Percentiles rank a stretch among this genome's conserved stretches.
Conservation (phyloP, 2,797 vertebrate genomes). For the Anguilla obscura region DNA sequence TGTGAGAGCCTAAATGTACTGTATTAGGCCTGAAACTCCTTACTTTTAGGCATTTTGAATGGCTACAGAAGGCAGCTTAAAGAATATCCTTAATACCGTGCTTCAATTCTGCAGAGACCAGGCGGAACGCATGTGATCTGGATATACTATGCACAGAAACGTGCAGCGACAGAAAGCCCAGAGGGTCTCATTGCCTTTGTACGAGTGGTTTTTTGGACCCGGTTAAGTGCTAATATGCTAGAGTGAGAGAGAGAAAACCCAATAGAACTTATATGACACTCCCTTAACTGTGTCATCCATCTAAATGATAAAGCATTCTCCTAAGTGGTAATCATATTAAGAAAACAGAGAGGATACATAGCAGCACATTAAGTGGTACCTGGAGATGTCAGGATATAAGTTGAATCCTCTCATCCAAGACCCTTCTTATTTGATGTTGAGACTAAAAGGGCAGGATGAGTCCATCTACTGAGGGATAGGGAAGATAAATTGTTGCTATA, state of each 20-base stretch:
- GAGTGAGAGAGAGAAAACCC: neutral
- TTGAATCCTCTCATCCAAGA: conserved; percentile 17
- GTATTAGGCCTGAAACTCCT: no score
- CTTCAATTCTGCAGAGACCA: conserved; percentile 1
- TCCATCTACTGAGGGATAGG: conserved; percentile 15
- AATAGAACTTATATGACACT: neutral
- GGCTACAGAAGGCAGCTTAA: no score
- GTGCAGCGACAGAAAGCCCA: neutral
- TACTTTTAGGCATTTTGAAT: no score
- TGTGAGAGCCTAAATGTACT: no score
- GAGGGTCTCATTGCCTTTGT: neutral
- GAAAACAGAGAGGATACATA: neutral
- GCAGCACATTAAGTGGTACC: neutral
- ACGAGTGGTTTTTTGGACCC: neutral
- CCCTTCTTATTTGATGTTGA: conserved; percentile 50
- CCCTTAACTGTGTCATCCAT: neutral
- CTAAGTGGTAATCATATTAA: neutral
- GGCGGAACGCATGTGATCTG: neutral
- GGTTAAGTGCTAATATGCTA: neutral
- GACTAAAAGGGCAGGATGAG: conserved; percentile 15
- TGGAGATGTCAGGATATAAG: neutral
- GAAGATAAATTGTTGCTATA: conserved; percentile 44
- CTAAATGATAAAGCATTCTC: neutral
- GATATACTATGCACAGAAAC: neutral
- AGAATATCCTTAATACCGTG: neutral